Percentiles rank a stretch among this genome's conserved stretches.
Evolutionary conservation across 2,113 vertebrate species (phyloP).

Genomic region (Tautogolabrus adspersus): DNA sequence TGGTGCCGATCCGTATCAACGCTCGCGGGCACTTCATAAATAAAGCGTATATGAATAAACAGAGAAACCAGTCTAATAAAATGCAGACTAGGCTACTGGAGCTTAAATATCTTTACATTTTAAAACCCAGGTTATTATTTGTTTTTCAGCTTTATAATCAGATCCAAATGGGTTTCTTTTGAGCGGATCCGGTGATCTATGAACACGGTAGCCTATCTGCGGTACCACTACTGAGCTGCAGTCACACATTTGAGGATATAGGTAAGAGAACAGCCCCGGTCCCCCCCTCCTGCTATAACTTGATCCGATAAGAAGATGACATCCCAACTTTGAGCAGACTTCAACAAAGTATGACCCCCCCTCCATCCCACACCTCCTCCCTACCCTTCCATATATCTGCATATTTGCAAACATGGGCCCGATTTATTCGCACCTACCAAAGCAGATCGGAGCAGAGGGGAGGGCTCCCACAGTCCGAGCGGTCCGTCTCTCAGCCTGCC

Average conservation of each 20-base stretch:
- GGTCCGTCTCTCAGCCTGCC: constrained; percentile 83
- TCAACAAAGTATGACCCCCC: constrained; percentile 83
- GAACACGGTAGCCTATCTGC: constrained; percentile 77
- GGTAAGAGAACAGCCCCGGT: constrained; percentile 46
- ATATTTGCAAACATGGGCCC: constrained; percentile 85
- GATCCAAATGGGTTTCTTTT: constrained; percentile 81
- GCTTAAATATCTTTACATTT: not conserved
- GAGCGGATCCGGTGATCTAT: constrained; percentile 87
- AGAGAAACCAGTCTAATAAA: not conserved
- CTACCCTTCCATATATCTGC: constrained; percentile 80
- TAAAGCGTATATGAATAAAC: constrained; percentile 19
- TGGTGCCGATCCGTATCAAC: constrained; percentile 24
- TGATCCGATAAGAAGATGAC: constrained; percentile 83
- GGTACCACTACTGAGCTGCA: constrained; percentile 77
- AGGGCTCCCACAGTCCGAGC: constrained; percentile 86
- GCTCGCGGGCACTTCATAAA: constrained; percentile 31
- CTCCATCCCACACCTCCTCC: constrained; percentile 58
- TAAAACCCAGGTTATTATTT: constrained; percentile 14
- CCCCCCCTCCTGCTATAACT: constrained; percentile 71
- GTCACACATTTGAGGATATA: constrained; percentile 61
- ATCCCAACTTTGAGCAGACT: constrained; percentile 87
- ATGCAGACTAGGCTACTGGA: too few species aligned
- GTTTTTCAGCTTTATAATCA: constrained; percentile 44
- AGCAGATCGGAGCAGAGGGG: constrained; percentile 83
- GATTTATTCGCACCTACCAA: constrained; percentile 87